These are phyloP conservation scores for Jordanella pulchra DNA, from an alignment of 2,797 vertebrate species.

Conservation along the genomic window DNA sequence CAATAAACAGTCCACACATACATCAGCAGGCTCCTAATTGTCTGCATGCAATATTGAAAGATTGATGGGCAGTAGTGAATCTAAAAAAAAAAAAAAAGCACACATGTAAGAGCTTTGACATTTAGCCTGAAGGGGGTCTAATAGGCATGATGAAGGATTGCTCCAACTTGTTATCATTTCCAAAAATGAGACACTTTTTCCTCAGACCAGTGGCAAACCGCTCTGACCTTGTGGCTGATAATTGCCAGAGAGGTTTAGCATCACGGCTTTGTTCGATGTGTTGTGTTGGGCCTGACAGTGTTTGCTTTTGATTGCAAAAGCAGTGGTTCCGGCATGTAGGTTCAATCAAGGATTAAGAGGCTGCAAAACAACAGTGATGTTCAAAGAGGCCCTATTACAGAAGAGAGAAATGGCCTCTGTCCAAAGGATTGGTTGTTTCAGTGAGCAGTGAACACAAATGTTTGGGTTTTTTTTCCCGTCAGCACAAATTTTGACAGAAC, in stretches of 20 bases:
- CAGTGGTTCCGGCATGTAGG: constrained; percentile 56
- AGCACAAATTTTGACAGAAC: constrained; percentile 9
- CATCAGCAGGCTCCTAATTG: constrained; percentile 66
- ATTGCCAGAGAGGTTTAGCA: constrained; percentile 58
- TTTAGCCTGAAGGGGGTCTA: constrained; percentile 64
- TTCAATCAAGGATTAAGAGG: constrained; percentile 72
- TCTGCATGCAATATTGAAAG: constrained; percentile 54
- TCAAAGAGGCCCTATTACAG: constrained; percentile 52
- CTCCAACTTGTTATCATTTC: constrained; percentile 62
- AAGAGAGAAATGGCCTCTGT: constrained; percentile 41
- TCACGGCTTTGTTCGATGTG: constrained; percentile 51
- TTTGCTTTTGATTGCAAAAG: constrained; percentile 66
- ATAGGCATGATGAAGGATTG: constrained; percentile 50
- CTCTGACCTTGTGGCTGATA: constrained; percentile 70
- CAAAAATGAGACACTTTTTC: constrained; percentile 62
- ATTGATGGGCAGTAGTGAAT: constrained; percentile 55
- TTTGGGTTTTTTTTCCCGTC: neutral
- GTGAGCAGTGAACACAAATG: constrained; percentile 30
- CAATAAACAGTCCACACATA: constrained; percentile 53
- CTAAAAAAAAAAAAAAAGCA: constrained; percentile 33
- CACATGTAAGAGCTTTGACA: constrained; percentile 55
- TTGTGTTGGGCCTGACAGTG: constrained; percentile 45
- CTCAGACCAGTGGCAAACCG: constrained; percentile 52
- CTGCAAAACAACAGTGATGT: constrained; percentile 58
- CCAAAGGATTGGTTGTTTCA: constrained; percentile 32